Evolutionary conservation across 2,888 invertebrate genomes (phyloP), one percentile per base, ranked within the genome.

Genomic region (Lasioglossum lativentre): DNA sequence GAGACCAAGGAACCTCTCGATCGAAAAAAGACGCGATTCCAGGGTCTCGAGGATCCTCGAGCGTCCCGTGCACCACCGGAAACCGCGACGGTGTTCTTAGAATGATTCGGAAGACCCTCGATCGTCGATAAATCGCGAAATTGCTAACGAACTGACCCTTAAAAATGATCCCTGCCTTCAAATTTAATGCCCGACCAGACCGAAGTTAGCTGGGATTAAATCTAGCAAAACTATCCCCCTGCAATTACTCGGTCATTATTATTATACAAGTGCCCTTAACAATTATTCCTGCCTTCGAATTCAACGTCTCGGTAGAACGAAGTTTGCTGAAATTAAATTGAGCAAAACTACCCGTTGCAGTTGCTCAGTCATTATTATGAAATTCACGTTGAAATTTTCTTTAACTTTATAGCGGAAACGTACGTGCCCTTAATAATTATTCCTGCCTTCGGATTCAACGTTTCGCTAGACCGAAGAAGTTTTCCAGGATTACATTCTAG

Each of bases 1-100:
- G 84, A 90, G 34, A 90, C 91, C 45, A 72, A 86, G 86, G 66
- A 86, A 78, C 72, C 83, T 83, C 77, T 77, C 40, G 80, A 79
- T 80, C 80, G 68, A 68, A 80, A 86, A 88, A 85, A 80, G 34
- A 45, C 40, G 19, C 79, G 42, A 68, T 75, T 70, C 63, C 16
- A 66, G 14, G 45, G 59, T 42, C 59, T 56, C 76, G 23, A 42
- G 27, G n/a, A 72, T 42, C 59, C 6, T 72, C 30, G 10, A 76
- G 5, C 45, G 42, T 70, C 30, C 6, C n/a, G 10, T 56, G 30
- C 30, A 14, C 63, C 30, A 16, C 63, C 14, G 27, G 27, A 16
- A 30, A 16, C 52, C 52, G 2, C 52, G 3, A 16, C 66, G 30
- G 34, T 14, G 66, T 8, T 8, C 34, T 3, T 66, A 19, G 66